Conservation (phyloP, 2,888 invertebrate genomes). For the Chrysomela aeneicollis region DNA sequence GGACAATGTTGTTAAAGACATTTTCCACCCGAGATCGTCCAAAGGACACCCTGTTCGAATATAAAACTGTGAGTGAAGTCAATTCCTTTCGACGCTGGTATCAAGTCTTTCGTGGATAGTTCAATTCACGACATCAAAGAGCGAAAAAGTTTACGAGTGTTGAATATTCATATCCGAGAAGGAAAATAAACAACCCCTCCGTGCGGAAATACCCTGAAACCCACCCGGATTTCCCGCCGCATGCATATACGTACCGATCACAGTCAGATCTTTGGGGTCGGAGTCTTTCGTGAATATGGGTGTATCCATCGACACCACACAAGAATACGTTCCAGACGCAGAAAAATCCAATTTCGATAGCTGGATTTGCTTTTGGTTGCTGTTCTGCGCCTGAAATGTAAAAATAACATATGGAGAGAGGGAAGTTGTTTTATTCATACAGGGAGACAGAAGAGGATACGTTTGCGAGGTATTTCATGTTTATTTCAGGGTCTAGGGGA, state of each 20-base stretch:
- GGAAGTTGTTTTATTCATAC: not conserved
- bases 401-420: conserved; percentile 29
- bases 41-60: too few species aligned
- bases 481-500: not conserved
- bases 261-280: conserved; percentile 76
- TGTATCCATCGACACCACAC: conserved; percentile 82
- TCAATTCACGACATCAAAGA: too few species aligned
- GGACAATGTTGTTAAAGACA: too few species aligned
- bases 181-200: not conserved
- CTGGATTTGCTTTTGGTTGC: conserved; percentile 74
- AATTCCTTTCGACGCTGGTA: too few species aligned
- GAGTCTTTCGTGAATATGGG: conserved; percentile 87
- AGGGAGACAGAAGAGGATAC: not conserved
- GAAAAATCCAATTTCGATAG: conserved; percentile 78
- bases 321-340: conserved; percentile 81
- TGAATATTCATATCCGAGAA: not conserved
- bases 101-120: too few species aligned
- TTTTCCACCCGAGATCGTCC: too few species aligned
- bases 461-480: not conserved
- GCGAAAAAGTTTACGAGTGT: too few species aligned
- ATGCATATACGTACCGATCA: conserved; percentile 70
- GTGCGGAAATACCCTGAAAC: not conserved
- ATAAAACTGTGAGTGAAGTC: too few species aligned
- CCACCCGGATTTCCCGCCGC: not conserved
- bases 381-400: conserved; percentile 69